Evolutionary conservation across 1,140 invertebrate genomes (phyloP).

Genomic region (Leptopilina clavipes): DNA sequence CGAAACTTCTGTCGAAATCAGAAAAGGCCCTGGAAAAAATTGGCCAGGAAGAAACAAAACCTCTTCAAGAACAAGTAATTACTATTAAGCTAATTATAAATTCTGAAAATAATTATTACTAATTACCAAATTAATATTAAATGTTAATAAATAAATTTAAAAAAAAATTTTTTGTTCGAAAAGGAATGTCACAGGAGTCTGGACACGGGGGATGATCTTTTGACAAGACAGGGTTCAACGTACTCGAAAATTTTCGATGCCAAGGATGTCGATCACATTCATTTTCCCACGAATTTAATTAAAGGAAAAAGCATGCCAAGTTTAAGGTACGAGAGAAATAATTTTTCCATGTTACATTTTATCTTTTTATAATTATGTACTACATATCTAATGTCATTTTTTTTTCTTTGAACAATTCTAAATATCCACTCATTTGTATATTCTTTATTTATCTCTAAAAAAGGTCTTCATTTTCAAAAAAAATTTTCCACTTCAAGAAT

Average conservation of each 20-base stretch:
- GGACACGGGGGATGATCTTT: conserved; percentile 83
- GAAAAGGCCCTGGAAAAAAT: conserved; percentile 94
- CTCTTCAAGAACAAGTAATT: conserved; percentile 75
- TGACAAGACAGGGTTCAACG: conserved; percentile 80
- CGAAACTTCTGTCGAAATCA: conserved; percentile 91
- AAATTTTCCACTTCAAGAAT: no score
- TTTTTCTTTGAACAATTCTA: no score
- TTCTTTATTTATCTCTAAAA: conserved; percentile 5
- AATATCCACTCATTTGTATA: background rate
- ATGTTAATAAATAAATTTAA: background rate
- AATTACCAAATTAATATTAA: conserved; percentile 41
- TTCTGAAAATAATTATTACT: conserved; percentile 41
- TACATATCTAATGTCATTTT: no score
- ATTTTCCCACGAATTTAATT: conserved; percentile 82
- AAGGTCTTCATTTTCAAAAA: background rate
- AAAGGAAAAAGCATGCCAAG: conserved; percentile 97
- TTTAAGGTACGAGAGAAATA: conserved; percentile 81
- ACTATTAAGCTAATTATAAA: background rate
- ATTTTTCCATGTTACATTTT: background rate
- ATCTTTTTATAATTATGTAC: background rate
- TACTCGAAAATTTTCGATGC: conserved; percentile 78
- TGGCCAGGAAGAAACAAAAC: conserved; percentile 83
- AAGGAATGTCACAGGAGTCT: conserved; percentile 87
- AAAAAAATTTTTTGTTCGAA: conserved; percentile 16
- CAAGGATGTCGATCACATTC: conserved; percentile 68